Conservation (phyloP, 2,113 vertebrate genomes). For the Nettapus auritus region DNA sequence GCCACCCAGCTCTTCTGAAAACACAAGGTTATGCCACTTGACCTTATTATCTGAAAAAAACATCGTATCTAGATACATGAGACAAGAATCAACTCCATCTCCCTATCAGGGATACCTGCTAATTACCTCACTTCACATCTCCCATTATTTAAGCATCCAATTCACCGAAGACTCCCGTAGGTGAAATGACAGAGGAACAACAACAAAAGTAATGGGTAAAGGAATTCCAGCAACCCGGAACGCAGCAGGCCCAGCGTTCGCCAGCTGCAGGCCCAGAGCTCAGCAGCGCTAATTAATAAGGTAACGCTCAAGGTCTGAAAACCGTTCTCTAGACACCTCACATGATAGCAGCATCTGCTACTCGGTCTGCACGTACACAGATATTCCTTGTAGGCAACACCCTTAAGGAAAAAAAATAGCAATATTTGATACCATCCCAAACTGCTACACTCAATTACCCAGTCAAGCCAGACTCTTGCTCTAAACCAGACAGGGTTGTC, state of each 20-base stretch:
- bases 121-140: not conserved
- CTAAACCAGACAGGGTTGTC: not conserved
- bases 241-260: fast-evolving
- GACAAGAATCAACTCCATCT: not conserved
- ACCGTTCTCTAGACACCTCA: not conserved
- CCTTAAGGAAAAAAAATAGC: not conserved
- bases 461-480: not conserved
- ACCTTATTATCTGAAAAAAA: not conserved
- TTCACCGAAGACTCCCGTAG: not conserved
- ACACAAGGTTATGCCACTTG: not conserved
- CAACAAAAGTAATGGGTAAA: not conserved
- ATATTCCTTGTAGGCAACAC: not conserved
- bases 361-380: not conserved
- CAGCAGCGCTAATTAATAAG: not conserved
- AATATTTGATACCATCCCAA: not conserved
- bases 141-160: not conserved
- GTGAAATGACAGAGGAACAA: not conserved
- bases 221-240: not conserved
- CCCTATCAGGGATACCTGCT: not conserved
- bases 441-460: not conserved
- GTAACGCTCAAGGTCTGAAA: not conserved
- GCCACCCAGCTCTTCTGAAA: not conserved
- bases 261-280: not conserved
- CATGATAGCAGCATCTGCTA: not conserved
- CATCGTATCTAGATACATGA: not conserved